Conservation (phyloP, 2,888 invertebrate genomes). For the Pheosia tremula region DNA sequence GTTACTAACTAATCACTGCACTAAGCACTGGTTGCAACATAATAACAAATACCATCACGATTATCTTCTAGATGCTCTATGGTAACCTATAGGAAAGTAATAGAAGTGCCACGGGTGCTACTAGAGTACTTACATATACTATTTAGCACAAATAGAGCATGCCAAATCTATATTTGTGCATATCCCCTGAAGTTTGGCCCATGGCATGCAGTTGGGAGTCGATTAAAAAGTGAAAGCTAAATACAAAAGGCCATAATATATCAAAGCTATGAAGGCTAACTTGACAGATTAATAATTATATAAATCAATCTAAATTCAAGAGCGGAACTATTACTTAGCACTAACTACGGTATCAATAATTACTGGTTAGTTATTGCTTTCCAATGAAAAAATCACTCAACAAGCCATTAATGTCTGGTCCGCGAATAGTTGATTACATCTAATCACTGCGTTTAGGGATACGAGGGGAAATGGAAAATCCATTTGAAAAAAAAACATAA, state of each 20-base stretch:
- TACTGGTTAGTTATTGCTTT: constrained; percentile 36
- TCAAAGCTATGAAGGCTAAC: neutral
- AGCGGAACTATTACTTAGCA: constrained; percentile 25
- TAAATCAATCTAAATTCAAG: constrained; percentile 5
- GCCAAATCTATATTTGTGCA: too few species aligned
- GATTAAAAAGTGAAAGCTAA: neutral
- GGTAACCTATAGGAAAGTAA: too few species aligned
- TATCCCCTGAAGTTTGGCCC: too few species aligned
- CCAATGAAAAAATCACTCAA: constrained; percentile 49
- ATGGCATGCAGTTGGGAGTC: too few species aligned
- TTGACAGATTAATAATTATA: constrained; percentile 1
- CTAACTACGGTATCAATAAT: constrained; percentile 35
- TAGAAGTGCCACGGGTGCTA: too few species aligned
- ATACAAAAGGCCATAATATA: neutral
- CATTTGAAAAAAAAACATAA: neutral
- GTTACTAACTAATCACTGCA: too few species aligned
- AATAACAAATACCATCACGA: too few species aligned
- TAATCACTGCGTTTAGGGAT: constrained; percentile 41
- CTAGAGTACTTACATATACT: too few species aligned
- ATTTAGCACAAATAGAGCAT: too few species aligned
- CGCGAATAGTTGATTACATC: constrained; percentile 39
- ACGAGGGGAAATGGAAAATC: constrained; percentile 13
- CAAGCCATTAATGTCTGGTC: constrained; percentile 43
- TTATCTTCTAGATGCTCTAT: too few species aligned
- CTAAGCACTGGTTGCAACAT: too few species aligned